A percentile compares a stretch with the other conserved stretches of the same genome.
Conservation (phyloP, 2,113 vertebrate species). For the Glareola pratincola region DNA sequence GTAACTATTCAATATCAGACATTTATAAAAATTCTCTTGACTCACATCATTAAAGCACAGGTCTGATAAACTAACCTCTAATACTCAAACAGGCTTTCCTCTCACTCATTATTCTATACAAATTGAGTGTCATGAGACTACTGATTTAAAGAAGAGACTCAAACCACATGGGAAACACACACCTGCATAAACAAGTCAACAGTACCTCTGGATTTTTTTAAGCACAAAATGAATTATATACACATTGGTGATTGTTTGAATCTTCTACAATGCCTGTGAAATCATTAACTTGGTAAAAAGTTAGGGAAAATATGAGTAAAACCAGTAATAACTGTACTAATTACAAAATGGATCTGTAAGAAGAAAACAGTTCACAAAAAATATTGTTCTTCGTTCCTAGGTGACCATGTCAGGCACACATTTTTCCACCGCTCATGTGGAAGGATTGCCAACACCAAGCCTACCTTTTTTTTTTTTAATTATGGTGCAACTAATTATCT, state of each 20-base stretch:
- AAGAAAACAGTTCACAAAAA: background rate
- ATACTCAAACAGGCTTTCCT: background rate
- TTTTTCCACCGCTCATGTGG: background rate
- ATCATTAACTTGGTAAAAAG: background rate
- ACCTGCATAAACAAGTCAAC: conserved; percentile 7
- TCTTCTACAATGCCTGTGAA: background rate
- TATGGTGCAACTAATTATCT: background rate
- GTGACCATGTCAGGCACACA: background rate
- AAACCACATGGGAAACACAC: background rate
- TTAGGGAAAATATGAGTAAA: background rate
- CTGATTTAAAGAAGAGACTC: background rate
- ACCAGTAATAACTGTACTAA: background rate
- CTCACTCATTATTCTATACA: background rate
- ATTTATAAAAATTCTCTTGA: background rate
- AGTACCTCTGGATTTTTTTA: background rate
- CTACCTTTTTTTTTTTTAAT: background rate
- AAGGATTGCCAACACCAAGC: background rate
- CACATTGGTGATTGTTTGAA: background rate
- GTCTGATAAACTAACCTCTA: background rate
- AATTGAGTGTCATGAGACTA: background rate
- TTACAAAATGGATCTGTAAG: background rate
- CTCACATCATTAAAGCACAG: background rate
- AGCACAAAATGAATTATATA: background rate
- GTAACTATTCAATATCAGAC: background rate
- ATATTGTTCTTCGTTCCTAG: background rate